phyloP scores from a whole-genome alignment of 2,888 invertebrate genomes.

The Cerastis leucographa region DNA sequence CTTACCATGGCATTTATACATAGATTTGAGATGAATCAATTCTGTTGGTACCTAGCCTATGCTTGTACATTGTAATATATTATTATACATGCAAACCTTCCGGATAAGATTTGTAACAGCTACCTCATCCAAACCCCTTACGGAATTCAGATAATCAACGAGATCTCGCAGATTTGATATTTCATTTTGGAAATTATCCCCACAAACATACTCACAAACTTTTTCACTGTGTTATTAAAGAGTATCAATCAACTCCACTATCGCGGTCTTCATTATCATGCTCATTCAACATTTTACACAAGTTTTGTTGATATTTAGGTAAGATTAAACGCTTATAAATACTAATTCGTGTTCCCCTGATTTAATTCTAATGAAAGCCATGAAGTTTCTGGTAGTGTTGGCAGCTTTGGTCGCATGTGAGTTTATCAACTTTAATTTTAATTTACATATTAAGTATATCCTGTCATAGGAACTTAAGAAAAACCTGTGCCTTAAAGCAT shows the following conservation, averaged over 20 bases:
- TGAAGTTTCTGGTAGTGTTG: conserved; percentile 50
- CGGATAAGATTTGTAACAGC: background rate
- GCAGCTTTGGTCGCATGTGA: conserved; percentile 43
- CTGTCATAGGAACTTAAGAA: background rate
- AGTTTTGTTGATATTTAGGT: conserved; percentile 1
- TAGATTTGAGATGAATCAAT: background rate
- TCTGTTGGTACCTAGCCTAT: background rate
- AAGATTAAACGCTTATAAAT: conserved; percentile 39
- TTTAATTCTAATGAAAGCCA: conserved; percentile 27
- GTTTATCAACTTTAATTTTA: conserved; percentile 7
- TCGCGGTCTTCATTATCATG: conserved; percentile 29
- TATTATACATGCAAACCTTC: background rate
- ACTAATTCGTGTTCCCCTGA: conserved; percentile 23
- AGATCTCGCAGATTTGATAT: background rate
- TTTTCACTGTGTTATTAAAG: background rate
- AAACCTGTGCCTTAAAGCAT: no score
- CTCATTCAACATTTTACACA: conserved; percentile 12
- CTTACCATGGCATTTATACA: background rate
- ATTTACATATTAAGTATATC: background rate
- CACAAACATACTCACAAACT: conserved; percentile 15
- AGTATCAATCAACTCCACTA: conserved; percentile 15
- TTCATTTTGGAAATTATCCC: no score
- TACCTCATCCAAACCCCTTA: background rate
- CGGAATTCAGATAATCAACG: background rate
- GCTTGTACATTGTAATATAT: background rate